Conservation (phyloP, 2,113 vertebrate species). For the Mixornis gularis region DNA sequence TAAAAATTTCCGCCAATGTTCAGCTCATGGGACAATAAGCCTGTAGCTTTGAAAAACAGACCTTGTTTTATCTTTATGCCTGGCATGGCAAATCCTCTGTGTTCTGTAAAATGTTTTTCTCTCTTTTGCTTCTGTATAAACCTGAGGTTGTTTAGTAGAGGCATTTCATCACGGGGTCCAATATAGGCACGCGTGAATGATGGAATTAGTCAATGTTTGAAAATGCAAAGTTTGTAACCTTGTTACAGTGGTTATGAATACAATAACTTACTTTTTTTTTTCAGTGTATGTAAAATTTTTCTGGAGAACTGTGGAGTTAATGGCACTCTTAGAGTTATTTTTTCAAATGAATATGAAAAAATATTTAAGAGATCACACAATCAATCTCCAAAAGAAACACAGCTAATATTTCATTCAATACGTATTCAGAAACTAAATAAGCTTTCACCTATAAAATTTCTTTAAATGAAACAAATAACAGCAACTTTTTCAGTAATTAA, state of each 20-base stretch:
- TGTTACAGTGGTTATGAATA: not conserved
- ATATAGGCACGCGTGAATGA: not conserved
- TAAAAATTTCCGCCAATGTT: not conserved
- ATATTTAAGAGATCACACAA: not conserved
- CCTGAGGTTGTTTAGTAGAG: not conserved
- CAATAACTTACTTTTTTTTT: not conserved
- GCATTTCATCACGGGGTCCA: not conserved
- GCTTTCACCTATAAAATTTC: conserved; percentile 1
- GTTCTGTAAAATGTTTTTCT: not conserved
- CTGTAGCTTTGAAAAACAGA: not conserved
- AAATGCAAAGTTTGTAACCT: not conserved
- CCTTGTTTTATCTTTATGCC: not conserved
- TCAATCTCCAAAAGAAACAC: not conserved
- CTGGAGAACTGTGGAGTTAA: not conserved
- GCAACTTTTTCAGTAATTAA: not conserved
- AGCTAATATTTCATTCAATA: not conserved
- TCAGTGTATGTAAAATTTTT: not conserved
- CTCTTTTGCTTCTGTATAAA: not conserved
- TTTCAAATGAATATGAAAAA: not conserved
- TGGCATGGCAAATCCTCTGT: not conserved
- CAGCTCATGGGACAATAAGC: not conserved
- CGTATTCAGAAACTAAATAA: not conserved
- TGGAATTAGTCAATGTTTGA: not conserved
- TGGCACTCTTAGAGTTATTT: not conserved
- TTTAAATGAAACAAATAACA: not conserved